Evolutionary conservation across 2,113 vertebrate genomes (phyloP).

Genomic region (Apteryx mantelli): DNA sequence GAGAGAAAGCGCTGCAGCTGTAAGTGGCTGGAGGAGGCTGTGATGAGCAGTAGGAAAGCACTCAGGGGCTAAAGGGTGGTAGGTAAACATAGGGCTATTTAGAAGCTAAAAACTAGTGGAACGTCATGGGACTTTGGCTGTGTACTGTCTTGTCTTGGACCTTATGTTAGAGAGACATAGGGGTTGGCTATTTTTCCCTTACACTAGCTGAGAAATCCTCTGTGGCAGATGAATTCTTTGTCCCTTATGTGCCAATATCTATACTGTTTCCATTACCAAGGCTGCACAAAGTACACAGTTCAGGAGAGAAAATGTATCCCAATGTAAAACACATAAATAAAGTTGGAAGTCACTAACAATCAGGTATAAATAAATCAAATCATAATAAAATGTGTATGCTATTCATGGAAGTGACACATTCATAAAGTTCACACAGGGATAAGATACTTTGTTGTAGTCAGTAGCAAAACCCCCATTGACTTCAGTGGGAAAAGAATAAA

Average conservation of each 20-base stretch:
- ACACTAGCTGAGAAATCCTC: neutral
- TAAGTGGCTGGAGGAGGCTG: neutral
- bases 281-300: neutral
- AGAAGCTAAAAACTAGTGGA: neutral
- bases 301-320: neutral
- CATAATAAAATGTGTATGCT: neutral
- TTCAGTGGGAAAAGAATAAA: neutral
- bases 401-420: neutral
- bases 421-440: neutral
- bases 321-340: neutral
- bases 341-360: neutral
- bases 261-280: neutral
- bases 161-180: rapidly evolving
- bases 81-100: neutral
- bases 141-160: neutral
- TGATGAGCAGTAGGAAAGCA: neutral
- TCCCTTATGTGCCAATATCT: neutral
- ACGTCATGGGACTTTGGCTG: neutral
- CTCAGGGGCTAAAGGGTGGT: neutral
- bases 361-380: neutral
- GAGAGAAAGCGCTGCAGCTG: neutral
- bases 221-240: neutral
- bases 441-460: neutral
- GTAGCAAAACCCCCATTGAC: neutral
- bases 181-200: neutral